Evolutionary conservation across 1,140 invertebrate genomes (phyloP).

Genomic region (Pteromalus puparum): DNA sequence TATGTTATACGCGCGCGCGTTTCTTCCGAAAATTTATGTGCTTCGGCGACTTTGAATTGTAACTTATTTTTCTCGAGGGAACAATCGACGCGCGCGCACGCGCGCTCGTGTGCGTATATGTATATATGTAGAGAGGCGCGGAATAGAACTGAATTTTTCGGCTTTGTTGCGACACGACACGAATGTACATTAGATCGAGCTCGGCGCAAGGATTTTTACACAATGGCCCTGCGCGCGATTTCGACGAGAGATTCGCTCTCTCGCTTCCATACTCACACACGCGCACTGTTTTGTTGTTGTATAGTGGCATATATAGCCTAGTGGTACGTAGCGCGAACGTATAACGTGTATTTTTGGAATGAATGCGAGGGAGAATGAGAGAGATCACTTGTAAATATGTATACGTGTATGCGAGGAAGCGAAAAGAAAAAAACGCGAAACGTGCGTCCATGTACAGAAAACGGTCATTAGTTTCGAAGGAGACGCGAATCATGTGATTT

Average conservation of each 20-base stretch:
- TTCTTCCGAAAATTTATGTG: constrained; percentile 2
- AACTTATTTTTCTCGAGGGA: constrained; percentile 13
- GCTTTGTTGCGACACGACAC: neutral
- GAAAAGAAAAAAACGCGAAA: neutral
- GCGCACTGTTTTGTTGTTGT: neutral
- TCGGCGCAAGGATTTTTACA: constrained; percentile 3
- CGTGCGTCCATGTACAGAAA: neutral
- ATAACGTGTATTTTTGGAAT: neutral
- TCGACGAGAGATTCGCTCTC: neutral
- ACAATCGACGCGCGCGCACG: neutral
- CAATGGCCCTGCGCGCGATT: neutral
- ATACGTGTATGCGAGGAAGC: neutral
- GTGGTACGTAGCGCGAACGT: neutral
- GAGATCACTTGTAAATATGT: neutral
- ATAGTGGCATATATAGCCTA: neutral
- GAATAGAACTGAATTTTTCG: neutral
- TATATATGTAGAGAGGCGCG: no score
- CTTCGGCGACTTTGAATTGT: neutral
- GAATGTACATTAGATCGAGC: neutral
- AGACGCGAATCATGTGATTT: neutral
- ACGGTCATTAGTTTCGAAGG: neutral
- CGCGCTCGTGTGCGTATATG: neutral
- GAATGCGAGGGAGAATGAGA: neutral
- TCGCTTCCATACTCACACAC: neutral
- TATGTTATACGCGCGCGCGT: neutral